Percentiles rank a stretch among this genome's conserved stretches.
Conservation (phyloP, 1,140 invertebrate species). For the Drosophila punjabiensis region DNA sequence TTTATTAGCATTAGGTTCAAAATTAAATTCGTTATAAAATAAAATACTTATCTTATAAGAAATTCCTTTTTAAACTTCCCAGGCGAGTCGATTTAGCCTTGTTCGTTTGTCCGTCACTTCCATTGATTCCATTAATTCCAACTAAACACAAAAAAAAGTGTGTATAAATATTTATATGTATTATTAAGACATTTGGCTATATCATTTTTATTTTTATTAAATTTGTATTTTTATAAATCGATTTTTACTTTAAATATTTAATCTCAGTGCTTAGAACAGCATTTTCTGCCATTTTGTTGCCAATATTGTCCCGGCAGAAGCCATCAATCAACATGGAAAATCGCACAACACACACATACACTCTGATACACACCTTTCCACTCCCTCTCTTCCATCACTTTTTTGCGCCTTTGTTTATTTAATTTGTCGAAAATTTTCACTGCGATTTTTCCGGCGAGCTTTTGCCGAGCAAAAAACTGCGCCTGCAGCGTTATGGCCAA, state of each 20-base stretch:
- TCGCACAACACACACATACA: slow-evolving; percentile 5
- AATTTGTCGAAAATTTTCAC: slow-evolving; percentile 72
- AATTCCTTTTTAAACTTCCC: neutral
- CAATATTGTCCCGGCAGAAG: slow-evolving; percentile 10
- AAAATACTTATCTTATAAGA: neutral
- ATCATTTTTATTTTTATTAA: neutral
- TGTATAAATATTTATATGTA: neutral
- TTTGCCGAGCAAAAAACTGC: slow-evolving; percentile 56
- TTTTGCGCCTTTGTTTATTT: slow-evolving; percentile 71
- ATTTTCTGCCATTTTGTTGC: slow-evolving; percentile 42
- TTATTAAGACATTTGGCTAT: too few relatives aligned
- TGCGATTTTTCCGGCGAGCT: slow-evolving; percentile 63
- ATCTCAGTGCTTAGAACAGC: neutral
- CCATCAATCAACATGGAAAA: slow-evolving; percentile 45
- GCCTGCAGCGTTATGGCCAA: slow-evolving; percentile 69
- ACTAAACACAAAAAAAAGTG: too few relatives aligned
- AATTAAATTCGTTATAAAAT: too few relatives aligned
- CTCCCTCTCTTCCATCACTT: neutral
- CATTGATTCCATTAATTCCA: too few relatives aligned
- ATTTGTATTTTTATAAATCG: neutral
- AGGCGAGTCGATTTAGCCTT: too few relatives aligned
- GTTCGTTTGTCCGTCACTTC: too few relatives aligned
- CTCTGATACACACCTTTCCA: neutral
- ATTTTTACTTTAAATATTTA: neutral
- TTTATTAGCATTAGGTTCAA: neutral